Base-by-base conservation (phyloP, 2,888 invertebrate species). In the Mesorhabditis sp. region DNA sequence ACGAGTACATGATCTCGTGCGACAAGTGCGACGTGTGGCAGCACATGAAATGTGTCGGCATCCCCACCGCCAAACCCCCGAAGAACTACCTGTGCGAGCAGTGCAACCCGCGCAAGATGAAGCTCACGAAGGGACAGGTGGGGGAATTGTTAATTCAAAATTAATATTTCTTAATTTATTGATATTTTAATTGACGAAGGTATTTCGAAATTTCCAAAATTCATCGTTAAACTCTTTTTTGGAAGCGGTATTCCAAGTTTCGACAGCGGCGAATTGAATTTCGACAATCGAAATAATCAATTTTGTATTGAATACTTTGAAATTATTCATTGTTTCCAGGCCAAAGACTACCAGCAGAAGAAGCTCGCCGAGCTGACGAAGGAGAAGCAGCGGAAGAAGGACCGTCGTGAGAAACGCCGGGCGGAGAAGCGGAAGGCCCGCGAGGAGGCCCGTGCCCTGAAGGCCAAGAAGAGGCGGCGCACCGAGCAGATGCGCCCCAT, bases 1-100 rank as follows among this genome's bases (percentile, higher is more conserved):
- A 76, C 68, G 76, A 76, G 28, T 77, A 70, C 66, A 76, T 76
- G 76, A 77, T 76, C 13, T 45, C 65, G 62, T 76, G 76, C 62
- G 76, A 76, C 62, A 62, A 67, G 10, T 76, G 76, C 73, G 67
- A 69, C 4, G 74, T 70, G 4, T 74, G 74, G 74, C 74, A 74
- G 72, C 74, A 74, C 65, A 65, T 68, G 42, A 61, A 61, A 5
- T 74, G 74, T 43, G 61, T 74, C 70, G 74, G 74, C 45, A 68
- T 74, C 10, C 58, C 58, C n/a, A 13, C 4, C n/a, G 28, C 15
- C 13, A 58, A 68, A 3, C 64, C 67, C 28, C 74, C 74, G 13
- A 69, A 72, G 7, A 65, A 63, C 3, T 74, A 75, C 58, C 63
- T 67, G 13, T 74, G 74, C 66, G 73, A 74, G 43, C 42, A 45